phyloP scores from a whole-genome alignment of 1,140 invertebrate species.

The Leptinotarsa lineolata region DNA sequence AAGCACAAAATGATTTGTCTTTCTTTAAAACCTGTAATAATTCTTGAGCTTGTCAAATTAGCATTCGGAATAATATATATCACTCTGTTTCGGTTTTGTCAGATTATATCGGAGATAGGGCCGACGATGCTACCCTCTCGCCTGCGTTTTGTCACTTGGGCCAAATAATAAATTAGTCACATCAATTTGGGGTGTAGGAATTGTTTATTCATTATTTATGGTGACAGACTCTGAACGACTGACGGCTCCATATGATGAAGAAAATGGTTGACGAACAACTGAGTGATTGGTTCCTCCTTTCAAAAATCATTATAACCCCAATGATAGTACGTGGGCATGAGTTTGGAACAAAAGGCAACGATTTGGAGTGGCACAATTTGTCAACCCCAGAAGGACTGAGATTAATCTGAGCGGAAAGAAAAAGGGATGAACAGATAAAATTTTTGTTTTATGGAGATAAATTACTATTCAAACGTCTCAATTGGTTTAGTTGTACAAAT shows the following conservation, averaged over 20 bases:
- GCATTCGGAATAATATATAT: not conserved
- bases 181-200: conserved; percentile 1
- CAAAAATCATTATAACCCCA: too few relatives aligned
- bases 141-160: conserved; percentile 1
- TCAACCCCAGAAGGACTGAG: too few relatives aligned
- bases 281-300: too few relatives aligned
- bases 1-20: conserved; percentile 6
- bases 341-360: too few relatives aligned
- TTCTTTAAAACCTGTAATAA: conserved; percentile 7
- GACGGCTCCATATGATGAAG: conserved; percentile 3
- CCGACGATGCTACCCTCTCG: not conserved
- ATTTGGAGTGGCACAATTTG: too few relatives aligned
- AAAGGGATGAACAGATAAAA: too few relatives aligned
- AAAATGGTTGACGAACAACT: too few relatives aligned
- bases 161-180: conserved; percentile 8
- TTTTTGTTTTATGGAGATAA: too few relatives aligned
- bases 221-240: not conserved
- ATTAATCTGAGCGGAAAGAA: too few relatives aligned
- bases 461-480: too few relatives aligned
- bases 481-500: too few relatives aligned
- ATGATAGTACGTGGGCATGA: too few relatives aligned
- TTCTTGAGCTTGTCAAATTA: conserved; percentile 1
- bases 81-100: conserved; percentile 5
- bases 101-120: conserved; percentile 5
- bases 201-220: conserved; percentile 9